These are phyloP conservation scores for Pristionchus mayeri DNA, from an alignment of 2,888 invertebrate genomes.

Conservation along the genomic window DNA sequence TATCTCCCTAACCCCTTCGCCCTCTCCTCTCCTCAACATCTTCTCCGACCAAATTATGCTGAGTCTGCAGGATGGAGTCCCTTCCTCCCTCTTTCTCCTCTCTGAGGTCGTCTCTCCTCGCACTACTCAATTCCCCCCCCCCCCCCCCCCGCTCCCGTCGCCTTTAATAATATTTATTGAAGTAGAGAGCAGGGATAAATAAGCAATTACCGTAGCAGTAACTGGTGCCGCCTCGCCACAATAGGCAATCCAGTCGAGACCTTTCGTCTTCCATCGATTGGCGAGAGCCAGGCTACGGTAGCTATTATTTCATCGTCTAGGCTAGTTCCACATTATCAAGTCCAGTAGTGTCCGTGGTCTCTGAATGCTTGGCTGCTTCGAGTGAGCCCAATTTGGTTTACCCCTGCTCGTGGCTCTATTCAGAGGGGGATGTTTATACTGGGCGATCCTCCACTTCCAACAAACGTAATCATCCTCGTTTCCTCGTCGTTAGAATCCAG, in stretches of 20 bases:
- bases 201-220: constrained; percentile 20
- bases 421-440: neutral
- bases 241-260: constrained; percentile 4
- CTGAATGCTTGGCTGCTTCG: neutral
- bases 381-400: constrained; percentile 29
- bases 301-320: too few species aligned
- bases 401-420: too few species aligned
- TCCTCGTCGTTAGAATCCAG: constrained; percentile 26
- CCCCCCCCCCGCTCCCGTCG: neutral
- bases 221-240: neutral
- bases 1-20: constrained; percentile 28
- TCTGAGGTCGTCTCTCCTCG: neutral
- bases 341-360: too few species aligned
- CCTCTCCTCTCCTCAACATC: neutral
- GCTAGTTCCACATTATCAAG: too few species aligned
- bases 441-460: neutral
- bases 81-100: constrained; percentile 1
- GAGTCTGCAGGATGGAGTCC: neutral
- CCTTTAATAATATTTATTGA: constrained; percentile 28
- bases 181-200: neutral
- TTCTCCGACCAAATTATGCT: constrained; percentile 42
- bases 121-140: constrained; percentile 20
- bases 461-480: constrained; percentile 3
- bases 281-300: neutral
- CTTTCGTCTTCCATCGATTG: neutral